Evolutionary conservation across 2,888 invertebrate species (phyloP), one percentile per base, ranked within the genome.

Genomic region (Dromius quadrimaculatus): DNA sequence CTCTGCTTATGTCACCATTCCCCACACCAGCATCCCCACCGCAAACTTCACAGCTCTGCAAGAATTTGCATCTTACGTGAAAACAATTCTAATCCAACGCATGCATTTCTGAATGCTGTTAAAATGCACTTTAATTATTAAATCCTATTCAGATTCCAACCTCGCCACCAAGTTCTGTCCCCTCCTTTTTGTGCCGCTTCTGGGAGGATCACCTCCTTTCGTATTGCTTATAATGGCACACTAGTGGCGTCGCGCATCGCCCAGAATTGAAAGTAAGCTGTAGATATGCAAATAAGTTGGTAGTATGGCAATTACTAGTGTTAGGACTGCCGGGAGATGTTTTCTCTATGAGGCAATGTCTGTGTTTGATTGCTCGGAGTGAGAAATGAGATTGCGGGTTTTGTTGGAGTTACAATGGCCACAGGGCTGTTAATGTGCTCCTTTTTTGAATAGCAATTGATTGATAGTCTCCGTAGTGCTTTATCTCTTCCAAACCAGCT

Each of bases 11-110:
- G n/a, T n/a, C 38, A 38, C 6, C 38, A n/a, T 38, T 5, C 1
- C 38, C 36, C n/a, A 11, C n/a, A 34, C 9, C 34, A 38, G 1
- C 38, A 11, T n/a, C 41, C 15, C 11, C 13, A 22, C 32, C 57
- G 9, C 28, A 57, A 62, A 41, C 62, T 41, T 54, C 50, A 13
- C 63, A 43, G 19, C 65, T 65, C 50, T 47, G 32, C 15, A 65
- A 65, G 65, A 65, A 65, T 65, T 65, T 65, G 65, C 65, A 65
- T 65, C 65, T 65, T 65, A 65, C 65, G 65, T 65, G 65, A 65
- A 65, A 65, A 65, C 65, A 65, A 65, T 65, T 36, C 36, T 65
- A 65, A 65, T 38, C 34, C 62, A 13, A 62, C 22, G 65, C 65
- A 65, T 65, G 65, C 65, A 65, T 50, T 38, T 50, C 50, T 65